Base-by-base conservation (phyloP, 2,113 vertebrate species). In the Syngnathoides biaculeatus region DNA sequence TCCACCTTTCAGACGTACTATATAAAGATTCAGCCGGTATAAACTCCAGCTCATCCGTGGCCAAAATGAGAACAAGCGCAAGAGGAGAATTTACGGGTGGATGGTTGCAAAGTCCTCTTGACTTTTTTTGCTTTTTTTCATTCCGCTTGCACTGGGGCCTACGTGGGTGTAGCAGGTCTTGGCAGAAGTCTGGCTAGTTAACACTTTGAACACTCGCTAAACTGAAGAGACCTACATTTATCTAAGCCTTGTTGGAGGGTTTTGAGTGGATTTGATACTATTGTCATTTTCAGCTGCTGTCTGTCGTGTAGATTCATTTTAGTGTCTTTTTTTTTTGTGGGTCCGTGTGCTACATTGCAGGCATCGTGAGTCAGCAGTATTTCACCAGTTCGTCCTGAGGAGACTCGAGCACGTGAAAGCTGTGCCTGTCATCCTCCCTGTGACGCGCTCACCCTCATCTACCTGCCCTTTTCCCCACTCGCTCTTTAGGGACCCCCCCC, bases 281-380 rank as follows among this genome's bases (percentile, higher is more conserved):
- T 1, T 42, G 55, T n/a, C 14, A 50, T 56, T 65, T 20, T 66
- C 43, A 5, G 62, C 63, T 48, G 55, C 48, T 27, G 15, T 40
- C 66, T 74, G 56, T 8, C 8, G 42, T 43, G 42, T 47, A 19
- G 45, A n/a, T 50, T 50, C 1, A n/a, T n/a, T 50, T n/a, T 7
- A 14, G 42, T 43, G 42, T 14, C n/a, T n/a, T 11, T 52, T 50
- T 9, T 50, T 35, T 72, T 14, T 48, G 60, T 60, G 68, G 77
- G 75, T 63, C 40, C 65, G 5, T 11, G 80, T 75, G 78, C 81
- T 75, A 70, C 74, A 70, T 39, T 50, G 48, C 27, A 56, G 79
- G 73, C 79, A 55, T 76, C 73, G 86, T 90, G 88, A 90, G 81
- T 90, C 89, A 90, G 89, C 89, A 89, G 63, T 79, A 89, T 89